Conservation (phyloP, 2,113 vertebrate species). For the cattle (Bos taurus) region ARS-UCD2.0 NC_037328.1:80462501-80463000, state of each 20-base stretch:
- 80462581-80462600: not conserved
- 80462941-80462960: not conserved
- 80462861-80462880: constrained; percentile 96
- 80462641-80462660: not conserved
- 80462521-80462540: not conserved
- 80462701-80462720: constrained; percentile 1
- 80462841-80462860: constrained; percentile 97
- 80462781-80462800: constrained; percentile 44
- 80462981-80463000: not conserved
- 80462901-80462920: constrained; percentile 90
- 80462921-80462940: constrained; percentile 89
- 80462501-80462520: not conserved
- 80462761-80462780: not conserved
- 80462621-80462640: not conserved
- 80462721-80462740: not conserved
- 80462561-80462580: not conserved
- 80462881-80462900: constrained; percentile 98
- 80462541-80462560: not conserved
- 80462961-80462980: constrained; percentile 19
- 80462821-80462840: constrained; percentile 94
- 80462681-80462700: not conserved
- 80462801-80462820: constrained; percentile 89
- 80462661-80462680: not conserved
- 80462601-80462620: not conserved
- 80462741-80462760: not conserved